phyloP scores from a whole-genome alignment of 1,140 invertebrate genomes.

The Periplaneta americana region DNA sequence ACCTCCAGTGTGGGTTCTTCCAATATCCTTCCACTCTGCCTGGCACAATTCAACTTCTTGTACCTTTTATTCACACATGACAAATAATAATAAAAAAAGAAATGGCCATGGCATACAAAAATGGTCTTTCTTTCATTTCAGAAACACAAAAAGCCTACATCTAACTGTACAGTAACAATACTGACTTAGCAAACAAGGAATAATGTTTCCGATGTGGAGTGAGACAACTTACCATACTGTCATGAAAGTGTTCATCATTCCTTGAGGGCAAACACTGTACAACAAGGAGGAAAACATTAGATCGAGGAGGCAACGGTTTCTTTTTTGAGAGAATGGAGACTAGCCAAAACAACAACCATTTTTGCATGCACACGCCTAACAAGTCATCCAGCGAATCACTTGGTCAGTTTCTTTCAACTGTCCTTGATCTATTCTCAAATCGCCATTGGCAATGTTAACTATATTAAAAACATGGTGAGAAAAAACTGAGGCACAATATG shows the following conservation, averaged over 20 bases:
- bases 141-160: background rate
- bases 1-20: background rate
- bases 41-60: background rate
- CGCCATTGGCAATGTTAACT: too few species aligned
- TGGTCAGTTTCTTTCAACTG: background rate
- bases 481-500: background rate
- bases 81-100: background rate
- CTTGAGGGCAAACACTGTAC: conserved; percentile 72
- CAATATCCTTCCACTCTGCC: background rate
- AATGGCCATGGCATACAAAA: conserved; percentile 20
- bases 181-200: background rate
- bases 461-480: background rate
- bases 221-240: conserved; percentile 72
- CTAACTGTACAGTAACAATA: background rate
- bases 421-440: too few species aligned
- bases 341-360: conserved; percentile 16
- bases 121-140: conserved; percentile 8
- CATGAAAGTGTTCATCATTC: conserved; percentile 84
- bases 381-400: background rate
- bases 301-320: background rate
- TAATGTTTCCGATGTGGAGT: background rate
- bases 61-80: background rate
- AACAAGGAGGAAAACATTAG: conserved; percentile 19
- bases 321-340: background rate
- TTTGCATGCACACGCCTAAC: conserved; percentile 18